Evolutionary conservation across 2,113 vertebrate species (phyloP).

Genomic region (Salvator merianae): DNA sequence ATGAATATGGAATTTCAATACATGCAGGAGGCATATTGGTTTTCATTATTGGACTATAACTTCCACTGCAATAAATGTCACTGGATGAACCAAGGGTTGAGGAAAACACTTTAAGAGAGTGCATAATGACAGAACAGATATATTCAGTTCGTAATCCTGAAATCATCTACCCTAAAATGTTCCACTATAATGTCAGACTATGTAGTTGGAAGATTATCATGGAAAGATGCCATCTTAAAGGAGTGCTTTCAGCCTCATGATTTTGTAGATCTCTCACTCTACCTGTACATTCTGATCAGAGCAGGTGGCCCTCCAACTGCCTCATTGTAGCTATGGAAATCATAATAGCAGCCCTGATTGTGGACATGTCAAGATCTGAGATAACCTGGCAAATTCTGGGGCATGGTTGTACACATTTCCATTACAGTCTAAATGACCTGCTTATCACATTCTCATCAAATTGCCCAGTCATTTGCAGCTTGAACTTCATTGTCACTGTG

Average conservation of each 20-base stretch:
- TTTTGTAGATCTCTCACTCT: neutral
- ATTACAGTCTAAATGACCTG: too few relatives aligned
- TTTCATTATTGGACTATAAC: constrained; percentile 25
- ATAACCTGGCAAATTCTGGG: too few relatives aligned
- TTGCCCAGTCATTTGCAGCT: too few relatives aligned
- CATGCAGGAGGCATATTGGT: constrained; percentile 30
- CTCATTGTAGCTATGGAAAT: neutral
- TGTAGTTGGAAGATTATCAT: neutral
- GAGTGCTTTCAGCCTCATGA: neutral
- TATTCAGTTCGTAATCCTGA: constrained; percentile 9
- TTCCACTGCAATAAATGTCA: constrained; percentile 11
- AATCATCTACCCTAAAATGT: neutral
- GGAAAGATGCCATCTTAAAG: too few relatives aligned
- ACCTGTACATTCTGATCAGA: neutral
- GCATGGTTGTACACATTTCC: too few relatives aligned
- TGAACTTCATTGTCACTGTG: too few relatives aligned
- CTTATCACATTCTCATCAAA: too few relatives aligned
- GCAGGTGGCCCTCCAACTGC: neutral
- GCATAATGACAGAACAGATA: neutral
- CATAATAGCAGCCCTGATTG: too few relatives aligned
- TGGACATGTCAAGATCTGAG: too few relatives aligned
- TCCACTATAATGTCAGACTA: neutral
- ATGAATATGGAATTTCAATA: constrained; percentile 17
- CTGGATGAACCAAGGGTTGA: neutral
- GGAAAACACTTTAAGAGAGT: neutral